Base-by-base conservation (phyloP, 2,888 invertebrate genomes). In the Hydrotaea diabolus region DNA sequence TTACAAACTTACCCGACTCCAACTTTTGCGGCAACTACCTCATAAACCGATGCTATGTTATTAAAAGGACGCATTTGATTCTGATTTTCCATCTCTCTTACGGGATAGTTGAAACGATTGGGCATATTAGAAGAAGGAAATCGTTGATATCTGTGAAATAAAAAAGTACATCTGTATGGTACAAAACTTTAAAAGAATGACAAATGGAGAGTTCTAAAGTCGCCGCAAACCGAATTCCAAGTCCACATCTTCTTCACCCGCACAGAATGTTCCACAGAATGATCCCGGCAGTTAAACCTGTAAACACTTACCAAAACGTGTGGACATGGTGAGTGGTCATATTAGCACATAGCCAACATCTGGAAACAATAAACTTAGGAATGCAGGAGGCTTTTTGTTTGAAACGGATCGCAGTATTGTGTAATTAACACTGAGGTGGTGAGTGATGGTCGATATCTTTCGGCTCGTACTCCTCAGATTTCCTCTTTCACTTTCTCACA, bases 11-110 rank as follows among this genome's bases (percentile, higher is more conserved):
- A 91, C 91, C 92, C 92, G 21, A 91, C 89, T 15, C 92, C 92
- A 64, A 92, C 92, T 87, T 92, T 92, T 1, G 91, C 91, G 0
- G 90, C 90, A 4, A 92, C 92, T 23, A 92, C 92, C 87, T 92
- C 91, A 87, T 91, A 91, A 62, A 92, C 92, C 11, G 91, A 91
- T 23, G 91, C 91, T 80, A 91, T 88, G 83, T 89, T 91, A 19
- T 88, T 87, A 77, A 76, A 85, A 21, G 85, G 85, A 13, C 85
- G 79, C 85, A 85, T 85, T 77, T 80, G 85, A 77, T 82, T 85
- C 15, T 62, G 43, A 4, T 19, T 26, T 77, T 85, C 82, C 0
- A 31, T 9, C n/a, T 85, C 85, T 64, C 85, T 77, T 7, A 85
- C 69, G 0, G 85, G 85, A 74, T 85, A 85, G 53, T 80, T 85